phyloP scores from a whole-genome alignment of 1,140 invertebrate genomes.

The Danaus plexippus region DNA sequence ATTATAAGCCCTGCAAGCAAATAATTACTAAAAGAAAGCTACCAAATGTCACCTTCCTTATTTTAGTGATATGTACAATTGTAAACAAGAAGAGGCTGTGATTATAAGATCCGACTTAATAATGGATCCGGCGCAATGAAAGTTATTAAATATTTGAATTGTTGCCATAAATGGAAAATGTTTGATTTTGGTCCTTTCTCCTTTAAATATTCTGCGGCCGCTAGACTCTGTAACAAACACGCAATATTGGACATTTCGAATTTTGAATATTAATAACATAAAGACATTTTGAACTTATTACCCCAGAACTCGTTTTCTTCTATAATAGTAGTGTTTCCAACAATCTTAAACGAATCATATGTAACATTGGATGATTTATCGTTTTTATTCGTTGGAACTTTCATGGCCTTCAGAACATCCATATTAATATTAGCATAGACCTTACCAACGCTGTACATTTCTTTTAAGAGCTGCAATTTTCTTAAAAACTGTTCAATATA shows the following conservation, averaged over 20 bases:
- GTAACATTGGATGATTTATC: conserved; percentile 6
- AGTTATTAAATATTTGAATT: conserved; percentile 48
- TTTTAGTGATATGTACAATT: conserved; percentile 29
- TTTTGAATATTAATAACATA: no score
- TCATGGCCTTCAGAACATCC: conserved; percentile 29
- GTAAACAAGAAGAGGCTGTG: conserved; percentile 47
- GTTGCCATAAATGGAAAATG: conserved; percentile 55
- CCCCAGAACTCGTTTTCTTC: conserved; percentile 42
- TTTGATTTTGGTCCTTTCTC: conserved; percentile 41
- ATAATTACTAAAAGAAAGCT: neutral
- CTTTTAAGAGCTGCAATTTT: conserved; percentile 29
- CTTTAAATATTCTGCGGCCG: conserved; percentile 45
- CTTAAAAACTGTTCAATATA: conserved; percentile 33
- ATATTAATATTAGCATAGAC: conserved; percentile 28
- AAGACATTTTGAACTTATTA: conserved; percentile 16
- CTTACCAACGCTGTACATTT: conserved; percentile 20
- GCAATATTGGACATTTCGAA: neutral
- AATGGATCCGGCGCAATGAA: conserved; percentile 53
- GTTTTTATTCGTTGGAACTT: conserved; percentile 1
- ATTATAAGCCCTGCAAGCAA: conserved; percentile 43
- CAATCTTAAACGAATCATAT: conserved; percentile 4
- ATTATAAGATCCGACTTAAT: conserved; percentile 41
- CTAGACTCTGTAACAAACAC: conserved; percentile 20
- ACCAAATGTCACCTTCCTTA: no score
- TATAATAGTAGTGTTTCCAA: conserved; percentile 11